Evolutionary conservation across 2,888 invertebrate genomes (phyloP), one percentile per base, ranked within the genome.

Genomic region (Eupithecia dodoneata): DNA sequence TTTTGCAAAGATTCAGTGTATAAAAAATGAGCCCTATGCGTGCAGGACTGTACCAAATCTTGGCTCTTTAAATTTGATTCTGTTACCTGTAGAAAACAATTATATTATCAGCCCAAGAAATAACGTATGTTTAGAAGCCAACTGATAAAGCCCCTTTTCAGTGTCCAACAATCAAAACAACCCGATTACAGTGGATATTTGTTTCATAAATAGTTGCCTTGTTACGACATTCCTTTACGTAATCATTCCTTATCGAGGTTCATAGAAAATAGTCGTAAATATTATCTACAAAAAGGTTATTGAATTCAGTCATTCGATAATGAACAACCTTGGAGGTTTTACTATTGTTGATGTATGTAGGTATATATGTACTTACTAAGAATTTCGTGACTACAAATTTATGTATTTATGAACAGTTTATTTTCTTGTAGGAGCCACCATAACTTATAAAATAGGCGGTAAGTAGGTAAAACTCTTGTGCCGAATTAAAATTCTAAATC

Each of bases 261-360:
- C 73, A 72, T 77, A 76, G 79, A 80, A 74, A 81, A 81, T 78
- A 79, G 78, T 77, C 79, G 77, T 80, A 76, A 77, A 66, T 78
- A 72, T 74, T 73, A 77, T 75, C 44, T 72, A 76, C 30, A 76
- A 74, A 77, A 79, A 81, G 81, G 80, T 81, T 81, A 81, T 81
- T 81, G 80, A 81, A 81, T 78, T 77, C 74, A 77, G 73, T 80
- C 78, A 75, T 78, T 81, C 76, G 78, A 81, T 80, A 79, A 78
- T 80, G 45, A 45, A 69, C 73, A 81, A 78, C 81, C 80, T 81
- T 81, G 81, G 55, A 12, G 77, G 49, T 69, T 65, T 69, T 47
- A n/a, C 65, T 6, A 71, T 75, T 66, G 42, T 42, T 42, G 66
- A 41, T 42, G 7, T 41, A 41, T 65, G 41, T 41, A 41, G 55